Evolutionary conservation across 2,113 vertebrate species (phyloP).

Genomic region (Leucopternis melanops): DNA sequence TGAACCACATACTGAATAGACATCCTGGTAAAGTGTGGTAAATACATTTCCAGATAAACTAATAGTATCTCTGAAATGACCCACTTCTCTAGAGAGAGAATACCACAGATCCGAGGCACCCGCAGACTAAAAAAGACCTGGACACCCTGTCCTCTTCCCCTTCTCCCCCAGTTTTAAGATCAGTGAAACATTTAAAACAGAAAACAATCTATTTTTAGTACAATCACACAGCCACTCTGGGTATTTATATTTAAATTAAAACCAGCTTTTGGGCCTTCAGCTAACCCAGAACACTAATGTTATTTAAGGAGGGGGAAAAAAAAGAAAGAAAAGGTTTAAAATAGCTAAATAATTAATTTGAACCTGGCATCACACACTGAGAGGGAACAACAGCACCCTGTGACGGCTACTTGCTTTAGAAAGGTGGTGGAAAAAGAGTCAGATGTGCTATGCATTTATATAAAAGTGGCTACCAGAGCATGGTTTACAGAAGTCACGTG

Average conservation of each 20-base stretch:
- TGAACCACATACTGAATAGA: constrained; percentile 59
- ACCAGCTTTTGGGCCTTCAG: constrained; percentile 23
- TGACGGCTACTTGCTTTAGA: neutral
- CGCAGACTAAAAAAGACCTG: constrained; percentile 11
- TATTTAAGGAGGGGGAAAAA: neutral
- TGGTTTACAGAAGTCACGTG: neutral
- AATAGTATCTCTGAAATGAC: constrained; percentile 26
- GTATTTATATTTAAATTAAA: constrained; percentile 57
- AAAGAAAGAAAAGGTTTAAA: neutral
- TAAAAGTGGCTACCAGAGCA: neutral
- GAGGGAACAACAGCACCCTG: neutral
- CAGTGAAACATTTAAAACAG: constrained; percentile 8
- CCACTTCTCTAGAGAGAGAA: constrained; percentile 14
- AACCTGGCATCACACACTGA: neutral
- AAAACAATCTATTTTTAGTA: constrained; percentile 47
- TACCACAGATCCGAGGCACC: neutral
- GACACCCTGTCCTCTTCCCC: neutral
- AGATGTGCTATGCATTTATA: neutral
- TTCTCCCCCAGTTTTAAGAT: constrained; percentile 10
- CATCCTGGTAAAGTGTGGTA: constrained; percentile 43
- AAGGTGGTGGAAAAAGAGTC: neutral
- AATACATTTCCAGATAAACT: constrained; percentile 66
- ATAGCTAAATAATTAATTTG: neutral
- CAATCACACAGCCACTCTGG: neutral
- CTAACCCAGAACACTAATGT: neutral